phyloP scores from a whole-genome alignment of 1,140 invertebrate genomes.

The Cepaea nemoralis region DNA sequence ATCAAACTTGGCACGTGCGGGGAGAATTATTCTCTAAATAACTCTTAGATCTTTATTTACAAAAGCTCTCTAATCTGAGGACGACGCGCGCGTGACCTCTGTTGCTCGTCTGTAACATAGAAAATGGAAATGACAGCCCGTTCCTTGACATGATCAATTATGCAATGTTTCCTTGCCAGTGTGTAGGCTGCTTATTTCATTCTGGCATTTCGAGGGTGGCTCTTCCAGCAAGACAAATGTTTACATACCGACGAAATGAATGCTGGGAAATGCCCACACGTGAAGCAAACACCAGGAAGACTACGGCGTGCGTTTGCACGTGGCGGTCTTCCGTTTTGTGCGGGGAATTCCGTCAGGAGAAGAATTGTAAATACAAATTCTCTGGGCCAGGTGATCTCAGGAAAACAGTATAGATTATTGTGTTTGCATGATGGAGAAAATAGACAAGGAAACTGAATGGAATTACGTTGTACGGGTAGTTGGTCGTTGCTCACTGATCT shows the following conservation, averaged over 20 bases:
- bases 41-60: slow-evolving; percentile 3
- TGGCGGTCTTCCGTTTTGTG: neutral
- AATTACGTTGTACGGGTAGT: no score
- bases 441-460: no score
- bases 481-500: no score
- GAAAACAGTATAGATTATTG: neutral
- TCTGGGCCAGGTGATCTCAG: neutral
- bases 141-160: neutral
- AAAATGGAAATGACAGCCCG: neutral
- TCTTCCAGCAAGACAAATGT: slow-evolving; percentile 1
- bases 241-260: slow-evolving; percentile 10
- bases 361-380: neutral
- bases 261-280: neutral
- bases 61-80: neutral
- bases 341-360: neutral
- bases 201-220: slow-evolving; percentile 7
- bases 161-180: neutral
- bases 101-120: neutral
- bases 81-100: neutral
- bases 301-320: neutral
- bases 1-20: slow-evolving; percentile 5
- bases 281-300: neutral
- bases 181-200: slow-evolving; percentile 5
- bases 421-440: neutral
- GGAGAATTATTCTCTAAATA: neutral